Percentiles rank a stretch among this genome's conserved stretches.
phyloP scores from a whole-genome alignment of 2,113 vertebrate species.

The Prietella phreatophila region DNA sequence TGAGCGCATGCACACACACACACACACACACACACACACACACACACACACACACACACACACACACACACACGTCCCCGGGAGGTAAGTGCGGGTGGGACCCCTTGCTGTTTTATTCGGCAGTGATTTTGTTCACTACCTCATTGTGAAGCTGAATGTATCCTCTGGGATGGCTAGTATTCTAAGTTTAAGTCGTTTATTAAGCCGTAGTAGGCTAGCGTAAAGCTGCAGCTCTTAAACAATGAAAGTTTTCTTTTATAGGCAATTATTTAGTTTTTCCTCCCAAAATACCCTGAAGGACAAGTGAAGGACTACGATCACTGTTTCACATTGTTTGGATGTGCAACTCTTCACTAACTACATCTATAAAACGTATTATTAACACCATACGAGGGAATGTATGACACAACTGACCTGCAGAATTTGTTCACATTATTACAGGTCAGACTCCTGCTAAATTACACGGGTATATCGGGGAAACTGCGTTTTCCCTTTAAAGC shows the following conservation, averaged over 20 bases:
- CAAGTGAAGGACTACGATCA: neutral
- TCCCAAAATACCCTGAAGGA: constrained; percentile 11
- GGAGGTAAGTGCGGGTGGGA: constrained; percentile 6
- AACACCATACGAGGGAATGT: neutral
- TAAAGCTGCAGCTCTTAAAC: constrained; percentile 45
- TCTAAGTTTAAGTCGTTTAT: constrained; percentile 5
- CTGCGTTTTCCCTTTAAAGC: too few relatives aligned
- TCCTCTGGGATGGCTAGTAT: constrained; percentile 8
- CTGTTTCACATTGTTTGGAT: neutral
- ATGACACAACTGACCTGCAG: neutral
- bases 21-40: too few relatives aligned
- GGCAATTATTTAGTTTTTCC: neutral
- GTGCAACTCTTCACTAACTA: neutral
- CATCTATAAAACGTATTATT: neutral
- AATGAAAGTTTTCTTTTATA: constrained; percentile 22
- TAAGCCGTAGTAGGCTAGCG: constrained; percentile 43
- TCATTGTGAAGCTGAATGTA: constrained; percentile 27
- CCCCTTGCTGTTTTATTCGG: constrained; percentile 31
- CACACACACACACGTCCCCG: neutral
- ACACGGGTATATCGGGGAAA: too few relatives aligned
- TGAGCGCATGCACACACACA: too few relatives aligned
- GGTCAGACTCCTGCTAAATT: neutral
- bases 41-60: constrained; percentile 18
- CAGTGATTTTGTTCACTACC: constrained; percentile 16
- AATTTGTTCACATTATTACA: neutral